Evolutionary conservation across 2,113 vertebrate genomes (phyloP), one percentile per base, ranked within the genome.

Genomic region (Bombycilla garrulus): DNA sequence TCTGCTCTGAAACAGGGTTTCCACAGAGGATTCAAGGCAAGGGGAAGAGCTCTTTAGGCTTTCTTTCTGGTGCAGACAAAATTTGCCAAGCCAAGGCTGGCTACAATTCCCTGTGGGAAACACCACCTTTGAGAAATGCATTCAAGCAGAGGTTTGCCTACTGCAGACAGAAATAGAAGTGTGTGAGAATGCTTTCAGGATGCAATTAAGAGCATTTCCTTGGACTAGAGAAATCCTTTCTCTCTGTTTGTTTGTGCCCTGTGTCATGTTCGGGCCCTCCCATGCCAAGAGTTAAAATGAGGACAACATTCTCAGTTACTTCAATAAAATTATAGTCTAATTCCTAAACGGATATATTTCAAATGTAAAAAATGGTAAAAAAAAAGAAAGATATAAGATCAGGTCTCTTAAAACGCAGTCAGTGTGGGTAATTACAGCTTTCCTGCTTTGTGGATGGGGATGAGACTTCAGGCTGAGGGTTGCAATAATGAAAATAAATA

Each of bases 121-220:
- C 86, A 36, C 35, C 57, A 77, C 60, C 87, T 91, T 92, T 91
- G 86, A 65, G 78, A 88, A 94, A 70, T 40, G 15, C 88, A n/a
- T 87, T 79, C 79, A 31, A 12, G 10, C 17, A 31, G 58, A 57
- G 11, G 11, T 50, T 84, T 96, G 22, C 65, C 81, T 65, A 69
- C 67, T 94, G 95, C 85, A 92, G 72, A 48, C 33, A 77, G 66
- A 92, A 85, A 93, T 18, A 40, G 23, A 33, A 66, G 28, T 7
- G 1, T 12, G 6, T 35, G 86, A 48, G 48, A 50, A 91, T 94
- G 93, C 93, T 97, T 94, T 93, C 96, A 96, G 64, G 74, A 96
- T 81, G 93, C 87, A 95, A 96, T 96, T 98, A 96, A 77, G 90
- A 72, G 23, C 25, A 73, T 61, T 38, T 85, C 12, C 38, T 88